phyloP scores from a whole-genome alignment of 2,888 invertebrate species.

The Sussaba pulchella region DNA sequence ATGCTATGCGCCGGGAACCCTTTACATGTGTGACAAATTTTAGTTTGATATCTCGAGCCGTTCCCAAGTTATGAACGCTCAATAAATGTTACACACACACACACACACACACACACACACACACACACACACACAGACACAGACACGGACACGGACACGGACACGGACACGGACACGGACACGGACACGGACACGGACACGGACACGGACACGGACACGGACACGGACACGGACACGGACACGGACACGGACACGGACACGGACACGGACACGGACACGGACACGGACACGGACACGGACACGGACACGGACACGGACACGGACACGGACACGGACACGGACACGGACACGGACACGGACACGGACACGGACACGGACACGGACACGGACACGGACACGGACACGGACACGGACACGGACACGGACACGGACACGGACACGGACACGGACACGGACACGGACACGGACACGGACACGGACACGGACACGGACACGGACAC shows the following conservation, averaged over 20 bases:
- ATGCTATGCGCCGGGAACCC: too few species aligned
- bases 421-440: not conserved
- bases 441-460: not conserved
- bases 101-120: constrained; percentile 10
- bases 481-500: too few species aligned
- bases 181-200: not conserved
- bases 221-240: not conserved
- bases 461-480: not conserved
- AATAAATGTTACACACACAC: too few species aligned
- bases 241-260: not conserved
- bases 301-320: not conserved
- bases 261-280: not conserved
- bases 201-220: not conserved
- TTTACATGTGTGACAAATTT: too few species aligned
- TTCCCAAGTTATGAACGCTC: too few species aligned
- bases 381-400: not conserved
- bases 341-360: not conserved
- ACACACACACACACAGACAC: constrained; percentile 6
- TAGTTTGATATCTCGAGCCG: too few species aligned
- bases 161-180: not conserved
- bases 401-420: not conserved
- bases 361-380: not conserved
- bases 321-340: not conserved
- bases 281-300: not conserved
- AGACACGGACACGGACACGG: not conserved